These are phyloP conservation scores for Liopterus haemorrhoidalis DNA, from an alignment of 2,888 invertebrate species.

Conservation along the genomic window DNA sequence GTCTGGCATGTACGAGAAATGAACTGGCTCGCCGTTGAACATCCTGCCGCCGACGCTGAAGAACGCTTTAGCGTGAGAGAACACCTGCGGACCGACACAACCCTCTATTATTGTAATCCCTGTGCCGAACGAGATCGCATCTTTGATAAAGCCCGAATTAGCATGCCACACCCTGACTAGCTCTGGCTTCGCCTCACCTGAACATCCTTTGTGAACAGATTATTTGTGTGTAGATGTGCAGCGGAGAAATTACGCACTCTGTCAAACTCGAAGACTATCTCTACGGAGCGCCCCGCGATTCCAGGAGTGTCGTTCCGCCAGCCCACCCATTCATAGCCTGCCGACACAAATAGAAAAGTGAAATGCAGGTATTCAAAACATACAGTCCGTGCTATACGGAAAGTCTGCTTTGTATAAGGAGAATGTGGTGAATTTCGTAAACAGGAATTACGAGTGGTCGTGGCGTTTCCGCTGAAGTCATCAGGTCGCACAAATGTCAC, in stretches of 20 bases:
- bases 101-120: slow-evolving; percentile 10
- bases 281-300: slow-evolving; percentile 58
- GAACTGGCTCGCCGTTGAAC: slow-evolving; percentile 65
- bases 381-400: too few species aligned
- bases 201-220: slow-evolving; percentile 69
- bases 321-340: slow-evolving; percentile 79
- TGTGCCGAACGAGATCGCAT: background rate
- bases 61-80: slow-evolving; percentile 69
- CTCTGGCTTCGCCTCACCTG: slow-evolving; percentile 56
- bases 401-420: background rate
- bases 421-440: background rate
- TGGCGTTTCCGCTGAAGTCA: slow-evolving; percentile 30
- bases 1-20: slow-evolving; percentile 72
- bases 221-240: slow-evolving; percentile 69
- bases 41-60: slow-evolving; percentile 68
- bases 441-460: background rate
- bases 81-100: too few species aligned
- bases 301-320: slow-evolving; percentile 67
- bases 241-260: slow-evolving; percentile 69
- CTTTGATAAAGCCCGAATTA: background rate
- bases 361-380: too few species aligned
- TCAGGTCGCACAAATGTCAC: slow-evolving; percentile 32
- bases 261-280: slow-evolving; percentile 75
- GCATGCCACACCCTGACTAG: background rate
- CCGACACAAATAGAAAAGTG: too few species aligned